A percentile compares a stretch with the other conserved stretches of the same genome.
These are phyloP conservation scores for Coleophora deauratella DNA, from an alignment of 2,888 invertebrate species.

Conservation along the genomic window DNA sequence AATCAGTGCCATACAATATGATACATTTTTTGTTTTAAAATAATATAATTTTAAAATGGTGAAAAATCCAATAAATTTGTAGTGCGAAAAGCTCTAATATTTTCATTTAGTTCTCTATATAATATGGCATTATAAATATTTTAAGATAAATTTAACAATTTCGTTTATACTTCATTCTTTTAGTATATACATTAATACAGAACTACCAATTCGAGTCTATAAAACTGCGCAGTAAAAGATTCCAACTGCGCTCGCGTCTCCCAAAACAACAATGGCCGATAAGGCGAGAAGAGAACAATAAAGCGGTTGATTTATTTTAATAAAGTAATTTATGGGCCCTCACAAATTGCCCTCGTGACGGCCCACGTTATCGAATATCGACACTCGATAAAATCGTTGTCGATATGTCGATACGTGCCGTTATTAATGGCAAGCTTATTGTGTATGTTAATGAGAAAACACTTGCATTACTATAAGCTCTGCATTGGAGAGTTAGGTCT, in stretches of 20 bases:
- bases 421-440: slow-evolving; percentile 60
- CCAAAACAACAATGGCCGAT: slow-evolving; percentile 50
- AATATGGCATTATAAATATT: too few relatives aligned
- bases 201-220: neutral
- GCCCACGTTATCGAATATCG: slow-evolving; percentile 55
- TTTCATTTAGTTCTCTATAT: too few relatives aligned
- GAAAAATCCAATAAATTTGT: too few relatives aligned
- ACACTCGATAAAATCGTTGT: slow-evolving; percentile 32
- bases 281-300: slow-evolving; percentile 69
- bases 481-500: too few relatives aligned
- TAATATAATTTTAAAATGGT: too few relatives aligned
- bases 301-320: slow-evolving; percentile 68
- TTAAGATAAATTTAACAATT: too few relatives aligned
- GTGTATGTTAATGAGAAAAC: slow-evolving; percentile 45
- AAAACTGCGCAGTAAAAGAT: neutral
- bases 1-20: too few relatives aligned
- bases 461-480: neutral
- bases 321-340: slow-evolving; percentile 67
- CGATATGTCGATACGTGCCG: slow-evolving; percentile 35
- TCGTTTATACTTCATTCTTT: too few relatives aligned
- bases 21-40: too few relatives aligned
- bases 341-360: slow-evolving; percentile 66
- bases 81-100: too few relatives aligned
- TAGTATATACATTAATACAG: too few relatives aligned
- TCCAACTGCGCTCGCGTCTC: slow-evolving; percentile 20